Percentiles rank a stretch among this genome's conserved stretches.
Evolutionary conservation across 2,797 vertebrate genomes (phyloP).

Genomic region (Sorex maritimensis): DNA sequence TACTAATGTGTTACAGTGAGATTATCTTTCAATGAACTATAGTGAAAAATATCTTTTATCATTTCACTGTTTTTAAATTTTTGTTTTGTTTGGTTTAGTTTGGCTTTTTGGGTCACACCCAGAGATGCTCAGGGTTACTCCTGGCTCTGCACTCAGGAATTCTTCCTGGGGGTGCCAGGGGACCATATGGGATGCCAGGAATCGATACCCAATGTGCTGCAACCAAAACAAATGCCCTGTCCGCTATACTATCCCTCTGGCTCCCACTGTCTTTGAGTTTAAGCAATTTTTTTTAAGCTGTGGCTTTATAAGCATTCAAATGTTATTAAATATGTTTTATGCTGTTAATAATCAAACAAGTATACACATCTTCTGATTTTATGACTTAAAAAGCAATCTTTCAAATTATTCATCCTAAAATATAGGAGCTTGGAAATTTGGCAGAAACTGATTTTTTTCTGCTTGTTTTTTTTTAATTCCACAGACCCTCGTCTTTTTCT

Average conservation of each 20-base stretch:
- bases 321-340: background rate
- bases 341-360: background rate
- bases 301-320: background rate
- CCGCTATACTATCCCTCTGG: too few relatives aligned
- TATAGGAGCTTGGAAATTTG: background rate
- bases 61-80: too few relatives aligned
- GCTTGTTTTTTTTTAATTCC: background rate
- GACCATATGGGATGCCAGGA: background rate
- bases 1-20: background rate
- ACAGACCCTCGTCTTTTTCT: too few relatives aligned
- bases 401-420: background rate
- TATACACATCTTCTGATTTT: background rate
- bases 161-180: too few relatives aligned
- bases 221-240: too few relatives aligned
- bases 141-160: too few relatives aligned
- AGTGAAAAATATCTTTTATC: background rate
- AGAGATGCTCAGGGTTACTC: too few relatives aligned
- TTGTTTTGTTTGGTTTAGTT: too few relatives aligned
- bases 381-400: conserved; percentile 14
- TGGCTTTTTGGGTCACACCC: too few relatives aligned
- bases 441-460: too few relatives aligned
- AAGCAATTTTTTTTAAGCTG: background rate
- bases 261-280: background rate
- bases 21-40: background rate
- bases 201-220: too few relatives aligned